Conservation (phyloP, 1,140 invertebrate genomes). For the Tribolium castaneum region DNA sequence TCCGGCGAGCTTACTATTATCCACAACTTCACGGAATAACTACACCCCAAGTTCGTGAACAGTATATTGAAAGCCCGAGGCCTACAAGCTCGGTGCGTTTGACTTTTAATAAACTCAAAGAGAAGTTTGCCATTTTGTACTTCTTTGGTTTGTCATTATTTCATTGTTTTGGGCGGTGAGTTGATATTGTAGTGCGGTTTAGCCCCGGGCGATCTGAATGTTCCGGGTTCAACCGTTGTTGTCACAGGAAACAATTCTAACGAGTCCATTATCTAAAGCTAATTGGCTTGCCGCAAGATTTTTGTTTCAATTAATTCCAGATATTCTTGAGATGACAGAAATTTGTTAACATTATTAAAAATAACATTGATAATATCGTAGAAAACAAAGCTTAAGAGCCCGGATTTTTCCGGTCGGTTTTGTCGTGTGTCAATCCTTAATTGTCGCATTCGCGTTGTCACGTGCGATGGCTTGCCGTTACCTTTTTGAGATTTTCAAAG, state of each 20-base stretch:
- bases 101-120: constrained; percentile 42
- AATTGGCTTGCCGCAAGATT: not conserved
- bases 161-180: constrained; percentile 52
- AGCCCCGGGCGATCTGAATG: constrained; percentile 11
- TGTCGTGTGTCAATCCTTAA: not conserved
- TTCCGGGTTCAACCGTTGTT: not conserved
- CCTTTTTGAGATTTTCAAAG: constrained; percentile 20
- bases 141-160: constrained; percentile 58
- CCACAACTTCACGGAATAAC: constrained; percentile 14
- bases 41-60: constrained; percentile 32
- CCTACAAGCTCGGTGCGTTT: constrained; percentile 45
- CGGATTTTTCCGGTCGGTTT: not conserved
- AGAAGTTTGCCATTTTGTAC: constrained; percentile 48
- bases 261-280: not conserved
- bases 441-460: constrained; percentile 1
- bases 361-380: no score
- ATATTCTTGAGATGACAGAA: no score
- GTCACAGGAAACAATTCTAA: constrained; percentile 10
- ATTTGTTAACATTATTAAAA: no score
- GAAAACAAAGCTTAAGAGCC: not conserved
- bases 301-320: not conserved
- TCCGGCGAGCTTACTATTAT: constrained; percentile 8
- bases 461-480: constrained; percentile 16
- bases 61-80: constrained; percentile 40
- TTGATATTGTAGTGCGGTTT: constrained; percentile 39